phyloP scores from a whole-genome alignment of 1,140 invertebrate species.

The Conus betulinus region DNA sequence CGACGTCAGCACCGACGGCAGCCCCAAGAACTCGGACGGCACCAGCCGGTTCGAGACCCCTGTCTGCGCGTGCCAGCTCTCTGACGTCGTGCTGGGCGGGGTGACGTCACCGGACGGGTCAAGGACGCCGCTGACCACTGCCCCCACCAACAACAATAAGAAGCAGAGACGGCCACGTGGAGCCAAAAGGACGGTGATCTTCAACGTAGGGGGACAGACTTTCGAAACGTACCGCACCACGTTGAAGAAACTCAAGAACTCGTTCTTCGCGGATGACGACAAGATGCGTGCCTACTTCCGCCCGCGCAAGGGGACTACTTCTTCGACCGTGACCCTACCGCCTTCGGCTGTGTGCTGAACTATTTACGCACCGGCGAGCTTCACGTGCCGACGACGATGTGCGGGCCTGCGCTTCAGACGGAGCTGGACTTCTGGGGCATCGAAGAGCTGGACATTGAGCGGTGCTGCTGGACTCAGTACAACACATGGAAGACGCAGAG shows the following conservation, averaged over 20 bases:
- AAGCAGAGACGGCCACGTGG: conserved; percentile 16
- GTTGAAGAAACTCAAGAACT: conserved; percentile 59
- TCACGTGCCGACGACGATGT: conserved; percentile 70
- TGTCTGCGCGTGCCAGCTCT: conserved; percentile 21
- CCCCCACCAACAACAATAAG: conserved; percentile 26
- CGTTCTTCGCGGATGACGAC: conserved; percentile 59
- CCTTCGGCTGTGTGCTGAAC: conserved; percentile 67
- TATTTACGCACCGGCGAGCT: conserved; percentile 70
- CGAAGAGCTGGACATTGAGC: conserved; percentile 68
- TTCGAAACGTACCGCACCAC: conserved; percentile 68
- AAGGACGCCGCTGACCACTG: neutral
- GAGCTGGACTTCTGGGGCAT: conserved; percentile 73
- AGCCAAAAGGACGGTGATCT: conserved; percentile 58
- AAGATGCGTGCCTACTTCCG: conserved; percentile 68
- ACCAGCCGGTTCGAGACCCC: neutral
- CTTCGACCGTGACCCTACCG: conserved; percentile 69
- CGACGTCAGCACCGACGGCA: neutral
- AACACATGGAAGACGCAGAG: conserved; percentile 73
- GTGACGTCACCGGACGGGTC: conserved; percentile 25
- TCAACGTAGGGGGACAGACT: conserved; percentile 68
- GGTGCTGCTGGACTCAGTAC: conserved; percentile 73
- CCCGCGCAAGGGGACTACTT: conserved; percentile 83
- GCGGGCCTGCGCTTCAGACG: conserved; percentile 65
- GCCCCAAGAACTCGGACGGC: neutral
- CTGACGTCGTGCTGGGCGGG: neutral